phyloP scores from a whole-genome alignment of 2,888 invertebrate species.

The Diarsia brunnea region DNA sequence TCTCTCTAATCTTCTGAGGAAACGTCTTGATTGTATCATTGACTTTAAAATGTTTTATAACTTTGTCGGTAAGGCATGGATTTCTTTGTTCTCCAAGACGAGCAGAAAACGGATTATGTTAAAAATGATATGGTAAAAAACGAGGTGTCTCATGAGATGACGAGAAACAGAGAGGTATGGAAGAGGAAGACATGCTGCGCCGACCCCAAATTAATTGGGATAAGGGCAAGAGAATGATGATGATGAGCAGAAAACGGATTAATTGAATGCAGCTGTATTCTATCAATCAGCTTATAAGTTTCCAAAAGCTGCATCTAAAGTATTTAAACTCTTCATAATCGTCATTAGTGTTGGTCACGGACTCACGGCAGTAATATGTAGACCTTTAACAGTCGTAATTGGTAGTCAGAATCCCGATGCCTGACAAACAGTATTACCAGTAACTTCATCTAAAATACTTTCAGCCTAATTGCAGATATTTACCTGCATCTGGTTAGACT shows the following conservation, averaged over 20 bases:
- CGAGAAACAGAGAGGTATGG: no score
- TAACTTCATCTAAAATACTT: not conserved
- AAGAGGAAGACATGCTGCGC: no score
- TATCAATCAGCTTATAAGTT: not conserved
- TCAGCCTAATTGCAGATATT: not conserved
- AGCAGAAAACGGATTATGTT: no score
- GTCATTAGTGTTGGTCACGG: not conserved
- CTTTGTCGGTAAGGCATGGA: not conserved
- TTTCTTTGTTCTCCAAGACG: not conserved
- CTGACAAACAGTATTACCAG: not conserved
- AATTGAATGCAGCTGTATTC: not conserved
- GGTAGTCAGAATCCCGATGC: not conserved
- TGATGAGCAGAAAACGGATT: no score
- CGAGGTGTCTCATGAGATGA: no score
- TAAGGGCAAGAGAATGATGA: no score
- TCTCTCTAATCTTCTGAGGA: conserved; percentile 22
- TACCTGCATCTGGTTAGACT: not conserved
- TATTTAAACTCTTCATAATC: not conserved
- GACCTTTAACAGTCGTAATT: not conserved
- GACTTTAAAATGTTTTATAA: not conserved
- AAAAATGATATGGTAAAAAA: no score
- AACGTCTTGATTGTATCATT: conserved; percentile 26
- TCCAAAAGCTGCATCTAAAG: not conserved
- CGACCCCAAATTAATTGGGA: no score
- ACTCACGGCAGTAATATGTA: not conserved